Conservation (phyloP, 92 coral and sea anemone species). For the Porites rus region DNA sequence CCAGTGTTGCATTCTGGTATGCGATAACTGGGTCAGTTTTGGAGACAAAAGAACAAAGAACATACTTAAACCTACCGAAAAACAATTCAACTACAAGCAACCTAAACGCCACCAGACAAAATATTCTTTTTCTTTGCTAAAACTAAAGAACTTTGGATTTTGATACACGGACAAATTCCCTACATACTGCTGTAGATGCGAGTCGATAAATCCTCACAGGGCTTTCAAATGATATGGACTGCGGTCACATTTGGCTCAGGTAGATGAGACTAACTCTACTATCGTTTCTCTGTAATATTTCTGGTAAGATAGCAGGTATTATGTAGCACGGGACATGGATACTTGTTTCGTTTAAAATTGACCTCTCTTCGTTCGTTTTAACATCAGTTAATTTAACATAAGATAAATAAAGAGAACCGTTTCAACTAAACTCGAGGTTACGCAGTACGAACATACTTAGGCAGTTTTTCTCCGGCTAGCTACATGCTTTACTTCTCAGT, state of each 20-base stretch:
- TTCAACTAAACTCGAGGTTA: too few relatives aligned
- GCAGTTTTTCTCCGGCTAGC: too few relatives aligned
- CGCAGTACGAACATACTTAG: too few relatives aligned
- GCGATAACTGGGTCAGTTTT: constrained; percentile 10
- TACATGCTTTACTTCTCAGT: not conserved
- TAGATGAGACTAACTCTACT: not conserved
- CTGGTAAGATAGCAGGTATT: not conserved
- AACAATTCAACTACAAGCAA: constrained; percentile 32
- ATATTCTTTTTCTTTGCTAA: not conserved
- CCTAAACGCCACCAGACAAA: constrained; percentile 1
- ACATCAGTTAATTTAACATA: not conserved
- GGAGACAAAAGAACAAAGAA: constrained; percentile 31
- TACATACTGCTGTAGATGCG: not conserved
- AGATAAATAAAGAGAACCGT: not conserved
- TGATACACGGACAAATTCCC: not conserved
- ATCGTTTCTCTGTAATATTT: not conserved
- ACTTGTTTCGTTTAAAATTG: not conserved
- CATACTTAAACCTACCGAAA: not conserved
- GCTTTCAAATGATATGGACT: not conserved
- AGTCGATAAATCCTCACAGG: not conserved
- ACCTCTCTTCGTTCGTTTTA: not conserved
- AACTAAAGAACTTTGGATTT: not conserved
- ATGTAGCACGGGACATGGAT: not conserved
- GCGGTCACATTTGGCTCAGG: constrained; percentile 2
- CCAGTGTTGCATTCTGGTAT: not conserved